Evolutionary conservation across 2,797 vertebrate genomes (phyloP), one percentile per base, ranked within the genome.

Genomic region (Sebastes kiyomatsui): DNA sequence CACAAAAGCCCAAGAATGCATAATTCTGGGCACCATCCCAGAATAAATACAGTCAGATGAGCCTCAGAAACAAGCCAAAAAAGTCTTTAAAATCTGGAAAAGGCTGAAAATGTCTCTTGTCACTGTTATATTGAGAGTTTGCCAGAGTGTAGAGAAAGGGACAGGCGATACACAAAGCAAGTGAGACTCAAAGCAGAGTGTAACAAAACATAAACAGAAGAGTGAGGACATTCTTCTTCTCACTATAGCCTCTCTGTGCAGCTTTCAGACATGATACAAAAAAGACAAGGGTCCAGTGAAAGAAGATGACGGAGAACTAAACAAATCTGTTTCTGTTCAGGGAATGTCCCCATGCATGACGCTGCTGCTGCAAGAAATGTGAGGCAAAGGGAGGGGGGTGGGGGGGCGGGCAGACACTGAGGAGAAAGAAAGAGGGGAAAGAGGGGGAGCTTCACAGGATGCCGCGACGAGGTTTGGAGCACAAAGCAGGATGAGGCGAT

Each of bases 301-400:
- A 88, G 84, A 92, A 90, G 88, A 90, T 74, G 90, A 91, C 54
- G 20, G 84, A 54, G 64, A 88, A 81, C 91, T 81, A 90, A 94
- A 94, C 91, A 90, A 96, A 95, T 94, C 91, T 94, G 94, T 93
- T 94, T 88, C 88, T 95, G 94, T 95, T 95, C 90, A 91, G 59
- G 75, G 86, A 93, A 92, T 81, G 83, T 84, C 93, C 86, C 90
- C 91, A 92, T 93, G 92, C 91, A 90, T 92, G 93, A 93, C 83
- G 32, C 81, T 79, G 79, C 67, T 61, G 83, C 67, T 61, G 83
- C 70, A 75, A 88, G 79, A 88, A 84, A 88, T 75, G 72, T 74
- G 82, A 77, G 72, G 79, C 28, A 2, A 64, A 13, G 7, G 55
- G 22, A 10, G 11, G 16, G 2, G 28, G 28, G 28, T 7, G 11